Evolutionary conservation across 2,797 vertebrate genomes (phyloP), one percentile per base, ranked within the genome.

Genomic region (Mastacembelus armatus): DNA sequence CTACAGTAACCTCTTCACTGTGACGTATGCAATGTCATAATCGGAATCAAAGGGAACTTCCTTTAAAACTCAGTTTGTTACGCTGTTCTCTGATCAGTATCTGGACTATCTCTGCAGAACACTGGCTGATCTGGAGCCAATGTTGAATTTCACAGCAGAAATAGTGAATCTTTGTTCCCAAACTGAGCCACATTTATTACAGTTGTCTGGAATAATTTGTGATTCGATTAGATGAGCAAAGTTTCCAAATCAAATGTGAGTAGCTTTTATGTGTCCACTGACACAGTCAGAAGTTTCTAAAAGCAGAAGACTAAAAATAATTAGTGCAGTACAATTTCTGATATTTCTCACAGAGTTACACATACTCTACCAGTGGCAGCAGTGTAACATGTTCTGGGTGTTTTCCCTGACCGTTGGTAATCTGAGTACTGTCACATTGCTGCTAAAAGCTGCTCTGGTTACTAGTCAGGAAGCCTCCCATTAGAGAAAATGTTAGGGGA

Each of bases 401-500:
- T 83, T 85, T 86, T 81, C 80, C 73, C 74, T 27, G 45, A 67
- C 83, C 22, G 74, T 74, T 76, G 68, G 90, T 85, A 91, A 92
- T 85, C 67, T 26, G 84, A 92, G 86, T n/a, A 62, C 72, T 65
- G 84, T 76, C 85, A 82, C 85, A 84, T 81, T 54, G 50, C 76
- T 79, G 79, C 67, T 87, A 88, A 88, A 85, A 90, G 88, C 89
- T 77, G 67, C 88, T 89, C 83, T 0, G 51, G 85, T 91, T 90
- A 87, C 89, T 18, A 45, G 83, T 85, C 89, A 91, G 91, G 89
- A 92, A 91, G 89, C 84, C 89, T 92, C 85, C 88, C 83, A 91
- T 92, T 91, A 90, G 89, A 89, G 85, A 85, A 89, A 88, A 90
- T 90, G 90, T 80, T 85, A 66, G 77, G 67, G 63, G 88, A 88